A percentile compares a stretch with the other conserved stretches of the same genome.
Conservation (phyloP, 2,888 invertebrate genomes). For the Phrixothrix hirtus region DNA sequence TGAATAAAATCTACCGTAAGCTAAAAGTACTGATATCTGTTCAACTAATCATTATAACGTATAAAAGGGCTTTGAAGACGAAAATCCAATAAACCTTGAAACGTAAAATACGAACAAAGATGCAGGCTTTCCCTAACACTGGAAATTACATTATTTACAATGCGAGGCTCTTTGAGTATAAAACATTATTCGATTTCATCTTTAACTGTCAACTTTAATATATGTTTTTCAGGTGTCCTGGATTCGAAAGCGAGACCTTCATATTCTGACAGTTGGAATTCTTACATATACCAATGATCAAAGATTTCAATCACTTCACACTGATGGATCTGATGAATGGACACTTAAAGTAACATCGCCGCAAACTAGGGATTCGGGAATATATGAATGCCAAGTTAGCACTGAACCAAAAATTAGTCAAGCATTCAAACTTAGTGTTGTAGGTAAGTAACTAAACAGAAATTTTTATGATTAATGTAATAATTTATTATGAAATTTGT, state of each 20-base stretch:
- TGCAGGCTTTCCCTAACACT: neutral
- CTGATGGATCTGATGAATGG: conserved; percentile 74
- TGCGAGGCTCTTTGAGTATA: conserved; percentile 7
- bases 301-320: conserved; percentile 70
- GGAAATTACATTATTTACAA: conserved; percentile 9
- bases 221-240: conserved; percentile 72
- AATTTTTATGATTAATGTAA: neutral
- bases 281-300: conserved; percentile 76
- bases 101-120: conserved; percentile 6
- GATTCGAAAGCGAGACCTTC: conserved; percentile 82
- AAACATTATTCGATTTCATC: conserved; percentile 23
- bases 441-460: conserved; percentile 63
- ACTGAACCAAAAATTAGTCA: conserved; percentile 79
- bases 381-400: conserved; percentile 78
- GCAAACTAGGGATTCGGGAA: conserved; percentile 69
- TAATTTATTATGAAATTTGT: no score
- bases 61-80: conserved; percentile 3
- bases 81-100: conserved; percentile 4
- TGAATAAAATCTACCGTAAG: no score
- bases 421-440: conserved; percentile 74
- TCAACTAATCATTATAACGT: conserved; percentile 1
- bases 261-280: conserved; percentile 73
- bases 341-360: conserved; percentile 71
- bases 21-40: neutral
- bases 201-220: conserved; percentile 17